These are phyloP conservation scores for Pituophis catenifer DNA, from an alignment of 2,113 vertebrate genomes.

Conservation along the genomic window DNA sequence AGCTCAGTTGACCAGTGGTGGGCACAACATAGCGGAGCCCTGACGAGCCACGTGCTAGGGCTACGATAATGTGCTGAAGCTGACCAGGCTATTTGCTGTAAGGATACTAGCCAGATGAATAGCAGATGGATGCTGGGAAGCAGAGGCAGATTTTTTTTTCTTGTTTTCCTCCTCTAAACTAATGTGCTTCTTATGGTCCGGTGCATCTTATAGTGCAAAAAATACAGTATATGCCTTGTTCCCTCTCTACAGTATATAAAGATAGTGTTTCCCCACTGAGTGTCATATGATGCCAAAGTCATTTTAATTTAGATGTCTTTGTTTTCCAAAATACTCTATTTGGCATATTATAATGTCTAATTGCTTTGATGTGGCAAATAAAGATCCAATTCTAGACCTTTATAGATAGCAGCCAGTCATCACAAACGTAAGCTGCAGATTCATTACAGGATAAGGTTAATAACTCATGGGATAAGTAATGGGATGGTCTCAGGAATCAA, in stretches of 20 bases:
- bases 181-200: too few species aligned
- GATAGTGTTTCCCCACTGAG: not conserved
- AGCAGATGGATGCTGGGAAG: too few species aligned
- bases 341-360: conserved; percentile 37
- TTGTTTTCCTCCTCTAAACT: too few species aligned
- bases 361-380: conserved; percentile 45
- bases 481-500: not conserved
- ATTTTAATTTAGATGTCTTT: not conserved
- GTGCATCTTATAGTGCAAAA: too few species aligned
- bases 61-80: too few species aligned
- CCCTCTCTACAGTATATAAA: conserved; percentile 4
- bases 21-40: too few species aligned
- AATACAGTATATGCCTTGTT: not conserved
- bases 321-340: conserved; percentile 17
- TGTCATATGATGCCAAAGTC: not conserved
- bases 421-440: not conserved
- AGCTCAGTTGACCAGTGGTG: too few species aligned
- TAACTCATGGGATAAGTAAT: not conserved
- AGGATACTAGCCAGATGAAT: too few species aligned
- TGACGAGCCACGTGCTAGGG: too few species aligned
- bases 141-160: too few species aligned
- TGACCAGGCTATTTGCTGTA: too few species aligned
- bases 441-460: not conserved
- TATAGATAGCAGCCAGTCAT: not conserved
- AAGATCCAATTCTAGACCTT: conserved; percentile 18